Evolutionary conservation across 2,113 vertebrate genomes (phyloP).

Genomic region (Boleophthalmus pectinirostris): DNA sequence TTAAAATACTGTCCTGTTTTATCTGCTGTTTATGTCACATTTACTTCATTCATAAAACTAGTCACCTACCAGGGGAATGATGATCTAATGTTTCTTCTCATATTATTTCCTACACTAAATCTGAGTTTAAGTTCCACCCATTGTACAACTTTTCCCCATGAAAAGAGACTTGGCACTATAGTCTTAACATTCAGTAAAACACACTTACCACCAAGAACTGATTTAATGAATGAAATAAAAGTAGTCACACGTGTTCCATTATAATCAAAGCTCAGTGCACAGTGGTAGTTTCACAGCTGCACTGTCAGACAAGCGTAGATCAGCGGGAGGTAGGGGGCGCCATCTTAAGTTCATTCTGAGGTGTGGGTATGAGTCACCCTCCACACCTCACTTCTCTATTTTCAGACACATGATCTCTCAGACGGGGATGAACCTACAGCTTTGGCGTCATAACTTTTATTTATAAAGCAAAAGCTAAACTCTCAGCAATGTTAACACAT

Average conservation of each 20-base stretch:
- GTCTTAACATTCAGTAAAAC: constrained; percentile 16
- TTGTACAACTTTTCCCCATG: constrained; percentile 25
- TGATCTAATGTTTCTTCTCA: too few species aligned
- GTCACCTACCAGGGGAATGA: too few species aligned
- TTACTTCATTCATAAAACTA: too few species aligned
- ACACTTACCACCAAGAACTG: constrained; percentile 26
- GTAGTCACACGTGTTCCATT: constrained; percentile 14
- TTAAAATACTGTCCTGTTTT: too few species aligned
- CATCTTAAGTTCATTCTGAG: constrained; percentile 42
- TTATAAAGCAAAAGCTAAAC: background rate
- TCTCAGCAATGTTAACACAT: background rate
- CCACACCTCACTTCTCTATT: constrained; percentile 34
- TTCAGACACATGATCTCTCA: constrained; percentile 17
- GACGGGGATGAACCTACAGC: background rate
- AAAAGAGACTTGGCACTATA: background rate
- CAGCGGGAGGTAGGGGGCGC: constrained; percentile 15
- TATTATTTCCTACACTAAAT: too few species aligned
- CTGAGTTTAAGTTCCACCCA: background rate
- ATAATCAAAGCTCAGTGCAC: constrained; percentile 32
- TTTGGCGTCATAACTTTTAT: background rate
- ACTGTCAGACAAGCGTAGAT: constrained; percentile 26
- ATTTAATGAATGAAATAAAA: constrained; percentile 54
- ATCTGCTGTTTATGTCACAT: too few species aligned
- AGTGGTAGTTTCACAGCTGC: constrained; percentile 17
- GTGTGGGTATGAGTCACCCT: constrained; percentile 39